Percentiles rank a stretch among this genome's conserved stretches.
These are phyloP conservation scores for Holacanthella duospinosa DNA, from an alignment of 2,888 invertebrate species.

Conservation along the genomic window DNA sequence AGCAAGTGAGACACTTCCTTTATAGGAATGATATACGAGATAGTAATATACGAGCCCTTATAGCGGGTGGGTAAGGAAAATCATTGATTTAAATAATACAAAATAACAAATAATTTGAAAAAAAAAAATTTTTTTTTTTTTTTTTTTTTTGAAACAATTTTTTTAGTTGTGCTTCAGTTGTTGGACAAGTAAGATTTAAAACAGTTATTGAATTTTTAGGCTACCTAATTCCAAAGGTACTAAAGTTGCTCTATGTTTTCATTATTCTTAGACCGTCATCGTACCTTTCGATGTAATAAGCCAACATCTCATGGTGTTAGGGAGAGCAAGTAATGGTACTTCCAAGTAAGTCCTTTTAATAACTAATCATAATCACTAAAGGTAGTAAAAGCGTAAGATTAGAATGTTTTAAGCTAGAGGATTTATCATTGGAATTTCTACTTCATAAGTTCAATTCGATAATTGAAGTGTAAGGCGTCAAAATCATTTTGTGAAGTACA, in stretches of 20 bases:
- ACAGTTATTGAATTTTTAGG: not conserved
- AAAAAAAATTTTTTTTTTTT: no score
- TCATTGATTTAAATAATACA: no score
- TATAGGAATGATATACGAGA: conserved; percentile 53
- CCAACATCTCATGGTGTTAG: conserved; percentile 92
- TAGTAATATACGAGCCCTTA: conserved; percentile 59
- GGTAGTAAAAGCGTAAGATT: no score
- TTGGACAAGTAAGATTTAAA: conserved; percentile 56
- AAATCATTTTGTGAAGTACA: no score
- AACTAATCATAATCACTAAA: no score
- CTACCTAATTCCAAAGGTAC: no score
- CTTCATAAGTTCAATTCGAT: no score
- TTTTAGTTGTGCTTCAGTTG: conserved; percentile 82
- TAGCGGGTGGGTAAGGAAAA: conserved; percentile 84
- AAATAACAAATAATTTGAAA: no score
- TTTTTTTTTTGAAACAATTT: no score
- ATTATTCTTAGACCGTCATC: conserved; percentile 58
- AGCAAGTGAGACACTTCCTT: conserved; percentile 72
- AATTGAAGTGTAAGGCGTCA: no score
- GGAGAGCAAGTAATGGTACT: conserved; percentile 45
- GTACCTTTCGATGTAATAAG: conserved; percentile 95
- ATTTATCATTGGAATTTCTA: no score
- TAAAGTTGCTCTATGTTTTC: not conserved
- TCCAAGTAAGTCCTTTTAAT: conserved; percentile 17
- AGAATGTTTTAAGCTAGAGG: no score